These are phyloP conservation scores for Sebastes steindachneri DNA, from an alignment of 2,797 vertebrate genomes.

Conservation along the genomic window DNA sequence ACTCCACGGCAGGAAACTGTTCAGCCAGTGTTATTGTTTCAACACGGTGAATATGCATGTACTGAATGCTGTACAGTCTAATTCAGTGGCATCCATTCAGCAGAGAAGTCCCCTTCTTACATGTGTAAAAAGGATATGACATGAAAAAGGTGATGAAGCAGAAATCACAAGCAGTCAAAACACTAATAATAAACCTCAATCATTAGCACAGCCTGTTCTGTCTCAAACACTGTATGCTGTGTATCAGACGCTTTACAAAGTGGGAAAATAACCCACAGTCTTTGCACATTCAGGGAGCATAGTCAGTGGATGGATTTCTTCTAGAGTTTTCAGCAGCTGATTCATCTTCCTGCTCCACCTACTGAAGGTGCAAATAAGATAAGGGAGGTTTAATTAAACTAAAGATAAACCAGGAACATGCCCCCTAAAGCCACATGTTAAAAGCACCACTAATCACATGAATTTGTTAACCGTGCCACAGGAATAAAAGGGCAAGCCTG, in stretches of 20 bases:
- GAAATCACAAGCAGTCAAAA: not conserved
- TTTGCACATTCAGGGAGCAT: not conserved
- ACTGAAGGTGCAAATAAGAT: slow-evolving; percentile 4
- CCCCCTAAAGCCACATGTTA: not conserved
- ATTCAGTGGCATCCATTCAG: slow-evolving; percentile 2
- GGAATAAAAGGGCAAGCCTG: slow-evolving; percentile 1
- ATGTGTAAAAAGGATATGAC: not conserved
- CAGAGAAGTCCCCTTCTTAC: not conserved
- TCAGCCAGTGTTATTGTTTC: not conserved
- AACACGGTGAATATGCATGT: not conserved
- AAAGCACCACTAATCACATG: slow-evolving; percentile 10
- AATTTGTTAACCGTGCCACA: not conserved
- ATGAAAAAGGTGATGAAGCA: not conserved
- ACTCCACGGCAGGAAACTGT: not conserved
- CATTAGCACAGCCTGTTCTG: not conserved
- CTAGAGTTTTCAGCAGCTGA: not conserved
- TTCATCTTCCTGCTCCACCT: slow-evolving; percentile 9
- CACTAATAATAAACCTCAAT: not conserved
- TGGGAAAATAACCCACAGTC: not conserved
- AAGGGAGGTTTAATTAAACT: slow-evolving; percentile 15
- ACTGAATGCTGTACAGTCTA: not conserved
- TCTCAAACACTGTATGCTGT: not conserved
- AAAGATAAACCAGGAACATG: slow-evolving; percentile 20
- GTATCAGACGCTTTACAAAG: not conserved
- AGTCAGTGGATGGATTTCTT: slow-evolving; percentile 12